Base-by-base conservation (phyloP, 1,140 invertebrate species). In the Dermatophagoides farinae region DNA sequence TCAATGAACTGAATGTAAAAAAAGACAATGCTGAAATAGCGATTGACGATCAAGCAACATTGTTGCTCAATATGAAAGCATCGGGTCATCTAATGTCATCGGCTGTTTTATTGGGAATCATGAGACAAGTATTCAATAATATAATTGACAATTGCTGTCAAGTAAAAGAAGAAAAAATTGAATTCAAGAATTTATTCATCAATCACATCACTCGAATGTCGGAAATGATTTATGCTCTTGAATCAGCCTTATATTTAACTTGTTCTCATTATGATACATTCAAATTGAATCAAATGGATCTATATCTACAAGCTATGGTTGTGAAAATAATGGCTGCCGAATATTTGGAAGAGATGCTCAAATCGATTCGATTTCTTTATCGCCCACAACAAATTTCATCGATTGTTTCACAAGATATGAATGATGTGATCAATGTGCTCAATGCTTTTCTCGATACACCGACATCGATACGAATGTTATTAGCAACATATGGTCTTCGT, bases 171-270 rank as follows among this genome's bases (percentile, higher is more conserved):
- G n/a, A n/a, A n/a, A n/a, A n/a, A 41, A 49, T 1, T 43, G 41
- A 54, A 39, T 23, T 0, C 16, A 25, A 16, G 23, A 57, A 1
- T 31, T 23, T 47, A 20, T 47, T 47, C 46, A 47, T 9, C 18
- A 20, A 18, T 8, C 22, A 20, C 8, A 8, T 47, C 6, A 47
- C 77, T 1, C 71, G 75, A 66, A 71, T 80, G 20, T 69, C 75
- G 10, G 69, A 68, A 6, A 65, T 71, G 2, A 71, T 79, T 8
- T 89, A 87, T 68, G 78, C 77, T 0, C 81, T 86, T 73, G 86
- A 89, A 68, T 83, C 82, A 66, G 79, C 84, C 72, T 71, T 80
- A 0, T 89, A 85, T 69, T 66, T 85, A 31, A 85, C 83, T 0
- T 76, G 81, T 40, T 79, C 79, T 6, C 69, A 84, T 9, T 66